A percentile compares a stretch with the other conserved stretches of the same genome.
Evolutionary conservation across 2,888 invertebrate species (phyloP).

Genomic region (Harmothoe impar): DNA sequence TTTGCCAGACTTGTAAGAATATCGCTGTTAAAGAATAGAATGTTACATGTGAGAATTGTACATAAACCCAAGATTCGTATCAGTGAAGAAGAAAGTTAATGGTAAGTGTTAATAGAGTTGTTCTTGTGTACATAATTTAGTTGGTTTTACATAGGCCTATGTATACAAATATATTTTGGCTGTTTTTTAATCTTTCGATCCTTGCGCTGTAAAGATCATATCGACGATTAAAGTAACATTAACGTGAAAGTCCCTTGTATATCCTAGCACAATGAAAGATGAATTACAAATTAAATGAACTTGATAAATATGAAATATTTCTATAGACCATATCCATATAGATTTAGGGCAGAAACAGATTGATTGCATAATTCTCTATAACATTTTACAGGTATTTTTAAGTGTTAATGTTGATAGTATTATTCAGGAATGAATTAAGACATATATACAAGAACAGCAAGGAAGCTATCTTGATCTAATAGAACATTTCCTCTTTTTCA

Average conservation of each 20-base stretch:
- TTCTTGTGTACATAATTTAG: background rate
- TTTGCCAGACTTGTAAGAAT: too few relatives aligned
- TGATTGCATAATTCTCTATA: background rate
- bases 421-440: too few relatives aligned
- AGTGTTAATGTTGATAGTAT: background rate
- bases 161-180: background rate
- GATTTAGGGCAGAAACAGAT: too few relatives aligned
- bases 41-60: background rate
- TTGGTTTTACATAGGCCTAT: background rate
- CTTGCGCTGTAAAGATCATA: background rate
- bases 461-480: background rate
- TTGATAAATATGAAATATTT: too few relatives aligned
- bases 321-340: too few relatives aligned
- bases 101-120: conserved; percentile 25
- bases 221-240: background rate
- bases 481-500: background rate
- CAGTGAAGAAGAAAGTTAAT: conserved; percentile 32
- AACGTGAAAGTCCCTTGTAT: background rate
- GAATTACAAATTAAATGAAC: too few relatives aligned
- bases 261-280: background rate
- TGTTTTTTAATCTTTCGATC: background rate
- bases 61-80: conserved; percentile 21
- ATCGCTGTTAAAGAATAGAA: background rate
- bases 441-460: too few relatives aligned
- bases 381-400: background rate